Evolutionary conservation across 2,888 invertebrate genomes (phyloP).

Genomic region (Phrixothrix hirtus): DNA sequence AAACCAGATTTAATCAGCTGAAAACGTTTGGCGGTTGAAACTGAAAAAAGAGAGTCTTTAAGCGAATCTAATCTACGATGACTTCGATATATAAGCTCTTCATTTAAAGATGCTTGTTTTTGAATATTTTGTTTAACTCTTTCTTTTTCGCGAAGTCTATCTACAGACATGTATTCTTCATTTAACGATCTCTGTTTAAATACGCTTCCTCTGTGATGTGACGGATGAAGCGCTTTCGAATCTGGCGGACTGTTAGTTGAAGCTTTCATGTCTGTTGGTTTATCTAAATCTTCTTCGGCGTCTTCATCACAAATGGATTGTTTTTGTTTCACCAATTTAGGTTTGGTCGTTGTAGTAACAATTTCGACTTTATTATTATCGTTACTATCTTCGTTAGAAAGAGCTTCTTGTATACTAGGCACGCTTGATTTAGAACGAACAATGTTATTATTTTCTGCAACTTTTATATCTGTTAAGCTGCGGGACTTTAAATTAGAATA

Average conservation of each 20-base stretch:
- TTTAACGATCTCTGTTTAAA: slow-evolving; percentile 86
- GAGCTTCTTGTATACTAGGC: slow-evolving; percentile 58
- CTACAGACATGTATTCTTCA: slow-evolving; percentile 88
- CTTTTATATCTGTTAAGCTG: slow-evolving; percentile 81
- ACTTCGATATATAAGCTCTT: slow-evolving; percentile 76
- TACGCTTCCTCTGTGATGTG: slow-evolving; percentile 62
- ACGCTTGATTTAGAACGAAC: slow-evolving; percentile 77
- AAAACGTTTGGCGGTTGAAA: slow-evolving; percentile 73
- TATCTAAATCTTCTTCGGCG: slow-evolving; percentile 66
- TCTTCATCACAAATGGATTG: slow-evolving; percentile 80
- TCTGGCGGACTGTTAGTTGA: slow-evolving; percentile 67
- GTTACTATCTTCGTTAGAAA: slow-evolving; percentile 30
- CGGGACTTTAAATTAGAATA: slow-evolving; percentile 72
- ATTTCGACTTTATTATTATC: slow-evolving; percentile 26
- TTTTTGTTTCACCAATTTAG: slow-evolving; percentile 83
- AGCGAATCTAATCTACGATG: slow-evolving; percentile 70
- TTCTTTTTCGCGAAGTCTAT: slow-evolving; percentile 81
- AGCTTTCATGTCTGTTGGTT: slow-evolving; percentile 71
- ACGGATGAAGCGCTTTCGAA: slow-evolving; percentile 61
- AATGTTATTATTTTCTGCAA: slow-evolving; percentile 71
- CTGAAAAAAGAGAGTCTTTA: slow-evolving; percentile 74
- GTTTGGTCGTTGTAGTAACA: slow-evolving; percentile 55
- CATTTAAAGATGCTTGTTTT: slow-evolving; percentile 87
- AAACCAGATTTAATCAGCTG: slow-evolving; percentile 80
- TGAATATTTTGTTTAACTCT: slow-evolving; percentile 80